Percentiles rank a stretch among this genome's conserved stretches.
Conservation (phyloP, 1,140 invertebrate genomes). For the Chironomus striatipennis region DNA sequence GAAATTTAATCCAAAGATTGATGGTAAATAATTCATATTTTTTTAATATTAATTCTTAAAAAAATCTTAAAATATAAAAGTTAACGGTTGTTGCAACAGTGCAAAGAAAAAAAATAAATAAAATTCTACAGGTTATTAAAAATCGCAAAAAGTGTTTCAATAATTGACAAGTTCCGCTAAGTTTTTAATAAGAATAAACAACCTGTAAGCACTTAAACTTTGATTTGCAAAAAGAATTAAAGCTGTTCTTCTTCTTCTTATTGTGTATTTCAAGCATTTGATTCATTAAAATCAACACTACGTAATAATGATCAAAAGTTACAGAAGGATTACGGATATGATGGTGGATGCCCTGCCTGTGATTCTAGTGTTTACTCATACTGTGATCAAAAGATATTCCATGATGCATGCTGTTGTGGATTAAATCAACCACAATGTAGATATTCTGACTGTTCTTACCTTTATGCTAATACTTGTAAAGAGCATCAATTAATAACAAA, state of each 20-base stretch:
- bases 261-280: not conserved
- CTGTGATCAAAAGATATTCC: slow-evolving; percentile 60
- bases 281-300: not conserved
- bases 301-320: not conserved
- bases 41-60: not conserved
- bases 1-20: not conserved
- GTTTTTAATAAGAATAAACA: too few relatives aligned
- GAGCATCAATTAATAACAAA: slow-evolving; percentile 60
- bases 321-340: not conserved
- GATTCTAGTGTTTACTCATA: slow-evolving; percentile 67
- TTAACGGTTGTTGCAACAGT: not conserved
- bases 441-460: slow-evolving; percentile 57
- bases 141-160: too few relatives aligned
- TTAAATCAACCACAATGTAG: slow-evolving; percentile 49
- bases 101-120: not conserved
- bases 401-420: slow-evolving; percentile 57
- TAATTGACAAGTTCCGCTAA: too few relatives aligned
- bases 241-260: too few relatives aligned
- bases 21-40: not conserved
- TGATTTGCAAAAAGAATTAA: too few relatives aligned
- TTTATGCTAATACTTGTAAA: slow-evolving; percentile 62
- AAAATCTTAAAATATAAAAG: not conserved
- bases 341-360: slow-evolving; percentile 51
- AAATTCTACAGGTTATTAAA: not conserved
- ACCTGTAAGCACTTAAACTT: too few relatives aligned